Percentiles rank a stretch among this genome's conserved stretches.
These are phyloP conservation scores for Spodoptera frugiperda DNA, from an alignment of 1,140 invertebrate species.

Conservation along the genomic window DNA sequence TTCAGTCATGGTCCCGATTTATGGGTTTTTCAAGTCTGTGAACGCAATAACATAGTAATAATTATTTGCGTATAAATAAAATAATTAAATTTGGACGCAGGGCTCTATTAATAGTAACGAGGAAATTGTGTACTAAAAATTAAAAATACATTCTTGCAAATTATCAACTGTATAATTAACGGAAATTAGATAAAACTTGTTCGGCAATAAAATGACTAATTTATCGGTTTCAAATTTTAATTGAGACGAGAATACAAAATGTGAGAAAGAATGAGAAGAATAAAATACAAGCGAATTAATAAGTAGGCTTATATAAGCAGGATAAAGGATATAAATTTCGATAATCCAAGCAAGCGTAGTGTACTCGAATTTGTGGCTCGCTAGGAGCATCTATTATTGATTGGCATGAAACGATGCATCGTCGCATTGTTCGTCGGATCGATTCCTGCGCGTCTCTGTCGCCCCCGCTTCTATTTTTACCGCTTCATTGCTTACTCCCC, in stretches of 20 bases:
- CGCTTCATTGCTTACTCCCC: slow-evolving; percentile 84
- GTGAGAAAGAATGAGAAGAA: background rate
- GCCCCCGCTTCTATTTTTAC: slow-evolving; percentile 84
- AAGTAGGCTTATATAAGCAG: background rate
- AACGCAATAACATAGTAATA: background rate
- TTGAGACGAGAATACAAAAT: background rate
- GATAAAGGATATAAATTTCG: slow-evolving; percentile 5
- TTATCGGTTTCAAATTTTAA: background rate
- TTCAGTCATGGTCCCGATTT: background rate
- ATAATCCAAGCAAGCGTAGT: slow-evolving; percentile 12
- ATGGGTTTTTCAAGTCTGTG: background rate
- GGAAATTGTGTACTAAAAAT: background rate
- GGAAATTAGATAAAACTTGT: slow-evolving; percentile 28
- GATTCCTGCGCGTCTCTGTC: slow-evolving; percentile 78
- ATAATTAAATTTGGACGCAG: background rate
- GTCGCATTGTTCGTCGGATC: slow-evolving; percentile 76
- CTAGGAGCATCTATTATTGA: slow-evolving; percentile 73
- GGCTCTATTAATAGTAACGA: too few species aligned
- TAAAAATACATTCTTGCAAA: background rate
- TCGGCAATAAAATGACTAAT: slow-evolving; percentile 9
- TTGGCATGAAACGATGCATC: slow-evolving; percentile 72
- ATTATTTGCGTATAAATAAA: background rate
- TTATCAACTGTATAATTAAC: background rate
- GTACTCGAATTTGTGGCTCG: slow-evolving; percentile 51
- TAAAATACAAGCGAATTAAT: background rate